These are phyloP conservation scores for Montipora efflorescens DNA, from an alignment of 64 coral and sea anemone genomes.

Conservation along the genomic window DNA sequence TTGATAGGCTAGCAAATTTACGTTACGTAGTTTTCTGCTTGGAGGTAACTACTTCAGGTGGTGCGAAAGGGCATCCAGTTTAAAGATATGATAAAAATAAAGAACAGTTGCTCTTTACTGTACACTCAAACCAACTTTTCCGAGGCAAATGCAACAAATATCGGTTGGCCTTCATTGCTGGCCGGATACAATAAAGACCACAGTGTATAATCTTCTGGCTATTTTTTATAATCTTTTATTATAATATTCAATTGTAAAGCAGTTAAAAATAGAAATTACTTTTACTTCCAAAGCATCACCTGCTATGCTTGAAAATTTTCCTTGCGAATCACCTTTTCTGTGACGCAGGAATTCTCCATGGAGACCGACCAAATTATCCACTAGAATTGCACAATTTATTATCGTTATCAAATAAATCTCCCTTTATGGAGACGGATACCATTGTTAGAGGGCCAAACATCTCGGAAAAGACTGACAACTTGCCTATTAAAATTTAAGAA, in stretches of 20 bases:
- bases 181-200: no score
- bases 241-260: neutral
- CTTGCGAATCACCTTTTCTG: slow-evolving; percentile 28
- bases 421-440: slow-evolving; percentile 16
- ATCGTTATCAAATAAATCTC: slow-evolving; percentile 52
- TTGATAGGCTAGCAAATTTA: no score
- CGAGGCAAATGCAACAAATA: neutral
- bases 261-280: slow-evolving; percentile 23
- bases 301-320: neutral
- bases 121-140: neutral
- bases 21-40: no score
- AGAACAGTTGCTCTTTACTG: neutral
- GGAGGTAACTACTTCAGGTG: neutral
- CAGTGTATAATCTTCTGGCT: no score
- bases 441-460: slow-evolving; percentile 34
- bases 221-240: neutral
- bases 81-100: neutral
- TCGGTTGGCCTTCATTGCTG: no score
- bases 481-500: slow-evolving; percentile 46
- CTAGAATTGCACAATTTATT: slow-evolving; percentile 26
- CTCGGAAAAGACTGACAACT: slow-evolving; percentile 32
- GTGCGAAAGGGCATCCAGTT: neutral
- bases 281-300: slow-evolving; percentile 1
- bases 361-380: neutral
- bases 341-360: slow-evolving; percentile 44